Evolutionary conservation across 2,888 invertebrate species (phyloP).

Genomic region (Cinara cedri): DNA sequence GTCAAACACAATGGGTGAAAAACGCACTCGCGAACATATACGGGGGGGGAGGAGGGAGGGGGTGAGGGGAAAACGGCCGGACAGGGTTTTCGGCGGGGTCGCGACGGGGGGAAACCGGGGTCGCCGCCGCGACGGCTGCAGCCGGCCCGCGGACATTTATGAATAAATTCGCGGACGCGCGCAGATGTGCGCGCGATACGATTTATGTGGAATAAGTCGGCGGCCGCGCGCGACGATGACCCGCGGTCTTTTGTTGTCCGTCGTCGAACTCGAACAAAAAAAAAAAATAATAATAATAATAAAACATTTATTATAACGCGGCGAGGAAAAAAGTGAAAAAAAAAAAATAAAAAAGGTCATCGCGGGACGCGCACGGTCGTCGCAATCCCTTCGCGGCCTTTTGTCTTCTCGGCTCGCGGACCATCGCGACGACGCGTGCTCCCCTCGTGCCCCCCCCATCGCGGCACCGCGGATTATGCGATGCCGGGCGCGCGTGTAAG

Average conservation of each 20-base stretch:
- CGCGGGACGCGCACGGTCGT: constrained; percentile 7
- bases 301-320: background rate
- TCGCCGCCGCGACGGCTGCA: background rate
- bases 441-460: no score
- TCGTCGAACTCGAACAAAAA: constrained; percentile 15
- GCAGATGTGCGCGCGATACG: constrained; percentile 21
- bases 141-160: constrained; percentile 56
- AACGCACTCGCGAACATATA: no score
- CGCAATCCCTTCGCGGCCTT: constrained; percentile 33
- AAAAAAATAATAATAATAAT: constrained; percentile 5
- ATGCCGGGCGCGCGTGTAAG: no score
- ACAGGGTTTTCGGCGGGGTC: background rate
- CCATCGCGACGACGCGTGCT: background rate
- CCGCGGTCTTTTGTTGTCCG: constrained; percentile 54
- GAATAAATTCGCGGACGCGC: constrained; percentile 54
- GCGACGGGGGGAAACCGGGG: constrained; percentile 16
- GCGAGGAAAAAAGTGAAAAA: constrained; percentile 13
- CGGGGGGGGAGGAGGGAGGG: background rate
- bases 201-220: constrained; percentile 4
- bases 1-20: constrained; percentile 33
- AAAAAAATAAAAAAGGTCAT: background rate
- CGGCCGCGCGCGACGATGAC: constrained; percentile 47
- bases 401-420: constrained; percentile 36
- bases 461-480: constrained; percentile 25
- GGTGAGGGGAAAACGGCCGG: constrained; percentile 10